Evolutionary conservation across 2,888 invertebrate genomes (phyloP), one percentile per base, ranked within the genome.

Genomic region (Hipparchia semele): DNA sequence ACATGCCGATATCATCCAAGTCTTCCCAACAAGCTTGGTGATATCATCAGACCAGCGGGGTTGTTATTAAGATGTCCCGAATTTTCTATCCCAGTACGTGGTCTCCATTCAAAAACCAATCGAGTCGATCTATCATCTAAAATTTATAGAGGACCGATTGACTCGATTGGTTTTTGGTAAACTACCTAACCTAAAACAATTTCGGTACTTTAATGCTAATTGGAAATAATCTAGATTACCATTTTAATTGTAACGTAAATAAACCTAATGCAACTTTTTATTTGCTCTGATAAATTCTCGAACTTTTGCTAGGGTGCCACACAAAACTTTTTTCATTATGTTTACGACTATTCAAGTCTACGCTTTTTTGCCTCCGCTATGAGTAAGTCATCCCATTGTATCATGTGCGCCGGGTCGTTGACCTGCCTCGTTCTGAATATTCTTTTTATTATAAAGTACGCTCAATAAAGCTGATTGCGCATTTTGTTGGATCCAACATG

Each of bases 351-450:
- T 65, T 53, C 65, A 39, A 7, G 65, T 51, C 65, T 65, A 53
- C 65, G 33, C 65, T 65, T 65, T 56, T 73, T 58, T 73, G 66
- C 39, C 23, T 51, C 54, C 64, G 13, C 51, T 39, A 39, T 66
- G 51, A 39, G 53, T 71, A 53, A n/a, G 46, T 65, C 46, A 60
- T 72, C 53, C 46, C 56, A 69, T 67, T 62, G 68, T 72, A 67
- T 67, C 70, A 56, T 58, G 70, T 39, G 39, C 66, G 66, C 59
- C 51, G 60, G 74, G 69, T 68, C 72, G 33, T 68, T 70, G 70
- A 66, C 72, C 49, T 56, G 12, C 60, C 70, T 72, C n/a, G 56
- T 68, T 65, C 51, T 23, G 51, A 62, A 60, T 64, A 62, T 65
- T 67, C 53, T 70, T 68, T 60, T 33, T 68, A 61, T 46, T 68